A percentile compares a stretch with the other conserved stretches of the same genome.
Evolutionary conservation across 2,888 invertebrate species (phyloP).

Genomic region (Pyrocoelia pectoralis): DNA sequence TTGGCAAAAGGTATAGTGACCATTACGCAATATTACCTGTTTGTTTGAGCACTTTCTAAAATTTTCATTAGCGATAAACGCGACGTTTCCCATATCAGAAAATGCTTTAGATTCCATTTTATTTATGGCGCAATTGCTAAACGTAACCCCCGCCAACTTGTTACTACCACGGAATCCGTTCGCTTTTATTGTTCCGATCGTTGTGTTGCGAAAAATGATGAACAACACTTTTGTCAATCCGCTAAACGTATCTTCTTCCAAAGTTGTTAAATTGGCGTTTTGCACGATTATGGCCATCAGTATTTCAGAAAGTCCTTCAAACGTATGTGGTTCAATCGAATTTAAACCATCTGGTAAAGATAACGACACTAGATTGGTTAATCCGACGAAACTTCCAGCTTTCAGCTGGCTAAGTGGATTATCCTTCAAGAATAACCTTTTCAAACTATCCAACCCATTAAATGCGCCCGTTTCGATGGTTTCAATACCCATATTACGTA

Average conservation of each 20-base stretch:
- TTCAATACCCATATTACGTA: not conserved
- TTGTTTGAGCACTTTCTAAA: not conserved
- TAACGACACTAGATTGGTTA: not conserved
- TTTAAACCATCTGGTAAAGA: not conserved
- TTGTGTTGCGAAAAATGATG: not conserved
- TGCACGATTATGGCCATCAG: too few relatives aligned
- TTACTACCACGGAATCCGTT: not conserved
- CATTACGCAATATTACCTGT: not conserved
- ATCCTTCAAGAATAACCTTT: not conserved
- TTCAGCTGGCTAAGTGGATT: not conserved
- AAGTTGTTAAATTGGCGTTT: not conserved
- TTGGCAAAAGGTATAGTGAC: constrained; percentile 3
- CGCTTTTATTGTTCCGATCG: not conserved
- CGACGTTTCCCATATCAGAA: not conserved
- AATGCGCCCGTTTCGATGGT: not conserved
- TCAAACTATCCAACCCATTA: not conserved
- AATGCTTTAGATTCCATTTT: not conserved
- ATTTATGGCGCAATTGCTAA: not conserved
- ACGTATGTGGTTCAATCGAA: not conserved
- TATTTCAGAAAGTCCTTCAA: not conserved
- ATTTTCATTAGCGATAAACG: not conserved
- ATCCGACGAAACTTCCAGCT: not conserved
- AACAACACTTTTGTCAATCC: not conserved
- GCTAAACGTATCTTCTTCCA: not conserved
- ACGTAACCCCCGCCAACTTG: not conserved